Percentiles rank a stretch among this genome's conserved stretches.
Evolutionary conservation across 2,113 vertebrate genomes (phyloP).

Genomic region (Mastomys coucha): DNA sequence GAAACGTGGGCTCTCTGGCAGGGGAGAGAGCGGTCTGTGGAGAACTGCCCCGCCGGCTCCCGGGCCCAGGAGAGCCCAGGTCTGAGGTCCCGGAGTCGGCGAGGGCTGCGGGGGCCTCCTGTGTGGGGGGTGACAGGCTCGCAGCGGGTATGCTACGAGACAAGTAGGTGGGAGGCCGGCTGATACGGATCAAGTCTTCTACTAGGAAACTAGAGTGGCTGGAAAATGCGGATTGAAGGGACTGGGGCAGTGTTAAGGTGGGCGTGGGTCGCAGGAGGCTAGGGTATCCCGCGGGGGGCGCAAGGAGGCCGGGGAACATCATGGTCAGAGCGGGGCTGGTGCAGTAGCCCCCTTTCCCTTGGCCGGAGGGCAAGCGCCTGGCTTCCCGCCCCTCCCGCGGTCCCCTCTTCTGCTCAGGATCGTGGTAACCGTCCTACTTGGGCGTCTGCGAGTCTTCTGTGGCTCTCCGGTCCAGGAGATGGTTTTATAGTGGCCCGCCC

Average conservation of each 20-base stretch:
- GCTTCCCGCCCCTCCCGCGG: slow-evolving; percentile 67
- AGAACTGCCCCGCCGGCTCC: slow-evolving; percentile 85
- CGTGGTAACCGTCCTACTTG: slow-evolving; percentile 82
- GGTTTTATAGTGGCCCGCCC: slow-evolving; percentile 93
- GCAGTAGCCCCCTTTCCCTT: slow-evolving; percentile 43
- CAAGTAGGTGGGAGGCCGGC: slow-evolving; percentile 89
- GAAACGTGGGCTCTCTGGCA: slow-evolving; percentile 89
- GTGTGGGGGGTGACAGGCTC: slow-evolving; percentile 86
- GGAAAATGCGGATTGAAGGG: slow-evolving; percentile 90
- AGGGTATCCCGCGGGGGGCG: slow-evolving; percentile 94
- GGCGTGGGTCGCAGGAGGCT: slow-evolving; percentile 92
- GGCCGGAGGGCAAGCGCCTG: slow-evolving; percentile 49
- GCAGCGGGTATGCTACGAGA: slow-evolving; percentile 88
- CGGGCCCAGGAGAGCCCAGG: slow-evolving; percentile 75
- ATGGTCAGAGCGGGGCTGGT: slow-evolving; percentile 83
- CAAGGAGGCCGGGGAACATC: slow-evolving; percentile 96
- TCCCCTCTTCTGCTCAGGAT: slow-evolving; percentile 68
- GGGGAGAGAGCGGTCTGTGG: slow-evolving; percentile 82
- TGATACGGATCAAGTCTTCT: slow-evolving; percentile 94
- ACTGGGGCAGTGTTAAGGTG: slow-evolving; percentile 91
- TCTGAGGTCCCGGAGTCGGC: slow-evolving; percentile 85
- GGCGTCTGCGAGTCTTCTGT: slow-evolving; percentile 81
- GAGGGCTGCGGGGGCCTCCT: slow-evolving; percentile 81
- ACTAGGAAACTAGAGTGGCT: slow-evolving; percentile 95
- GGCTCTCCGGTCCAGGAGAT: slow-evolving; percentile 85